Base-by-base conservation (phyloP, 2,113 vertebrate species). In the Leptobrachium ailaonicum region DNA sequence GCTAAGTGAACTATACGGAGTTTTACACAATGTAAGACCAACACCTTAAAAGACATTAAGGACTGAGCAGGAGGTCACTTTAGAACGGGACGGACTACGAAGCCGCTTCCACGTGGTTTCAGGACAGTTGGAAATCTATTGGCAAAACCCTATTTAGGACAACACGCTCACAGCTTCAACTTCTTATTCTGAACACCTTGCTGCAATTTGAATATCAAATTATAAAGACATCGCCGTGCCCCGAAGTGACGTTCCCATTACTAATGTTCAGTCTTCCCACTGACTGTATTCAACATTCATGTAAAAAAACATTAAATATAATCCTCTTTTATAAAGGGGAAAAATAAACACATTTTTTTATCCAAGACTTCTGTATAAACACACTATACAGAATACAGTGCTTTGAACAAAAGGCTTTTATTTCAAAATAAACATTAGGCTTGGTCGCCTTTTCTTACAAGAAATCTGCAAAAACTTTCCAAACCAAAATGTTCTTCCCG, bases 11-110 rank as follows among this genome's bases (percentile, higher is more conserved):
- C 56, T 44, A 14, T 71, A 78, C 56, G 20, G 41, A 77, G 75
- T 20, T 41, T 68, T 56, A 68, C 76, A 40, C 68, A 68, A 56
- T 44, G 67, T 41, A 68, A 71, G 54, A 70, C 54, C 14, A 68
- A 69, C 66, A 71, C 63, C 41, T n/a, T 47, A 60, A 74, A 66
- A 68, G 45, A 73, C 70, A 64, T 64, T 64, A 53, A 70, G 54
- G 40, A 13, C 44, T 32, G n/a, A 77, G 41, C 40, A 69, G 70
- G 20, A 14, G 60, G 11, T 62, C 69, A 32, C 44, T 8, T 72
- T 72, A 7, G 70, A 72, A 45, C 4, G 47, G 47, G 47, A 5
- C 47, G 8, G 47, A 50, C 4, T 50, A 5, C 47, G 8, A 50
- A 50, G 47, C 47, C 8, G 47, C 8, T 50, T 4, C 47, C 8